These are phyloP conservation scores for Microcaecilia unicolor DNA, from an alignment of 2,797 vertebrate species.

Conservation along the genomic window DNA sequence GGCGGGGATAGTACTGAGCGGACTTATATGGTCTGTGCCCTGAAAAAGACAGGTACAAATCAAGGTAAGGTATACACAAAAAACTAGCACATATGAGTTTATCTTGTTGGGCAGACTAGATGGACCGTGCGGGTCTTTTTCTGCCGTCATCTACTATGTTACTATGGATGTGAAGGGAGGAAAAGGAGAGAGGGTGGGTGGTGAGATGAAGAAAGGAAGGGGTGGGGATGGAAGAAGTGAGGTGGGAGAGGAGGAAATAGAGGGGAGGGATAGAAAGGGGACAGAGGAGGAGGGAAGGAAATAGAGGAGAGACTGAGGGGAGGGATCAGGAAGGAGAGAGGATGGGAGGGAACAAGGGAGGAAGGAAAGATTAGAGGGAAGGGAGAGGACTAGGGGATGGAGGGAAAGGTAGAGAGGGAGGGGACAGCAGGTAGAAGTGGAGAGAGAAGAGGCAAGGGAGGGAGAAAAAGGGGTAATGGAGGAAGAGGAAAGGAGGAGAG, in stretches of 20 bases:
- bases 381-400: too few species aligned
- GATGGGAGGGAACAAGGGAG: background rate
- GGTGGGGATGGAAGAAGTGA: too few species aligned
- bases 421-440: background rate
- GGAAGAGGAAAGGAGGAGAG: background rate
- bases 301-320: conserved; percentile 1
- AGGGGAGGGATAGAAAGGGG: background rate
- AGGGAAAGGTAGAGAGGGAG: too few species aligned
- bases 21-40: too few species aligned
- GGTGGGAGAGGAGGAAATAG: background rate
- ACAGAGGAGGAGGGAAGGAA: background rate
- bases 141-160: too few species aligned
- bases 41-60: too few species aligned
- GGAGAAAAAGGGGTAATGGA: background rate
- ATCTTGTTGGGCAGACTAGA: too few species aligned
- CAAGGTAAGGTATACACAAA: too few species aligned
- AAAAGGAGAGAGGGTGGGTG: background rate
- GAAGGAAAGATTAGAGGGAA: conserved; percentile 3
- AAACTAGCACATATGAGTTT: too few species aligned
- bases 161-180: background rate
- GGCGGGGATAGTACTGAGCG: too few species aligned
- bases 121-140: too few species aligned
- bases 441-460: background rate
- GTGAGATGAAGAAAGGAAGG: background rate
- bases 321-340: background rate